Conservation (phyloP, 37 sponge, comb jelly and placozoan genomes). For the Halisarca cf. caerulea region DNA sequence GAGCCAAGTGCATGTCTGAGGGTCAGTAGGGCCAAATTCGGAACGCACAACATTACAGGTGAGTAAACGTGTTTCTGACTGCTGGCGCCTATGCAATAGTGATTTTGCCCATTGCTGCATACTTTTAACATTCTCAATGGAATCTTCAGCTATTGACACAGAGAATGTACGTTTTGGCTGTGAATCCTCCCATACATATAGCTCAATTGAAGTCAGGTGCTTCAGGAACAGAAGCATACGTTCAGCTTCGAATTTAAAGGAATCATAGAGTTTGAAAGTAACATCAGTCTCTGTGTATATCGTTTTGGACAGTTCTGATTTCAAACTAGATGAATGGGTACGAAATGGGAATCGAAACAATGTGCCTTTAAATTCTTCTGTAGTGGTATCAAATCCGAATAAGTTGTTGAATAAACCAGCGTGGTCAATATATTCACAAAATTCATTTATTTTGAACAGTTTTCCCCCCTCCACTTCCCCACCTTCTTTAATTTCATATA, state of each 20-base stretch:
- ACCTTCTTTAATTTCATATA: neutral
- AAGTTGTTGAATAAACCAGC: neutral
- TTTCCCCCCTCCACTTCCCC: neutral
- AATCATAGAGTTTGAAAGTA: neutral
- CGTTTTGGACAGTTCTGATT: slow-evolving; percentile 3
- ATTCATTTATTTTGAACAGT: neutral
- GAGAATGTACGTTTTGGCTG: neutral
- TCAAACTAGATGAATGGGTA: neutral
- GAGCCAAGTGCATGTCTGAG: neutral
- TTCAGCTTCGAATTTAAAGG: slow-evolving; percentile 30
- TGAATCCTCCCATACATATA: neutral
- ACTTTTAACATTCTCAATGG: neutral
- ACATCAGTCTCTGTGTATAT: slow-evolving; percentile 2
- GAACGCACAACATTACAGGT: neutral
- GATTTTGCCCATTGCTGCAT: too few relatives aligned
- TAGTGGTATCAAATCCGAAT: neutral
- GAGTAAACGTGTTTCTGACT: neutral
- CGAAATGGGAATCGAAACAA: slow-evolving; percentile 32
- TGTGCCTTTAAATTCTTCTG: neutral
- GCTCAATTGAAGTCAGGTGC: slow-evolving; percentile 15
- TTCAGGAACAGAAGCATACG: slow-evolving; percentile 26
- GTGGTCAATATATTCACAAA: neutral
- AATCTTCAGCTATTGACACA: neutral
- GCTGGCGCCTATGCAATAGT: too few relatives aligned
- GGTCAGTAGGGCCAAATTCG: neutral